These are phyloP conservation scores for Holothuria scabra DNA, from an alignment of 53 echinoderm and acorn worm genomes.

Conservation along the genomic window DNA sequence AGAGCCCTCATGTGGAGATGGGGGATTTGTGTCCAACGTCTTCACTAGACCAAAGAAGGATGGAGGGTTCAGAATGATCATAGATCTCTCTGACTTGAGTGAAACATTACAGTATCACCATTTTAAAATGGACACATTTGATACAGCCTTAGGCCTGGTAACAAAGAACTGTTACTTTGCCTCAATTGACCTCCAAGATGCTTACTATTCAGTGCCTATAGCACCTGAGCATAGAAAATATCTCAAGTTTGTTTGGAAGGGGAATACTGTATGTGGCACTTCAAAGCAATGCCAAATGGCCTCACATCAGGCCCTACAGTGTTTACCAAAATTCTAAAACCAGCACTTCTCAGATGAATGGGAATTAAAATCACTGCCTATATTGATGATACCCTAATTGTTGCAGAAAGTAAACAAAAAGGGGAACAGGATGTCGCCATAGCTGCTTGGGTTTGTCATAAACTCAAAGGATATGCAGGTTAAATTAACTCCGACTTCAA, in stretches of 20 bases:
- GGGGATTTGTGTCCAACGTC: too few species aligned
- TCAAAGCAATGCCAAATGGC: too few species aligned
- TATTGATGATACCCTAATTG: too few species aligned
- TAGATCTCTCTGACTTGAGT: slow-evolving; percentile 54
- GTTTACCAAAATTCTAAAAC: slow-evolving; percentile 65
- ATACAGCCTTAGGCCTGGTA: too few species aligned
- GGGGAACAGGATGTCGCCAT: slow-evolving; percentile 1
- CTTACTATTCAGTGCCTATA: too few species aligned
- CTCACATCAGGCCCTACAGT: slow-evolving; percentile 47
- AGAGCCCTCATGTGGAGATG: too few species aligned
- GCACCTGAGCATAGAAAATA: slow-evolving; percentile 54
- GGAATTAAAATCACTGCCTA: too few species aligned
- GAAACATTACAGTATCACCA: slow-evolving; percentile 34
- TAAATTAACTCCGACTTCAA: too few species aligned
- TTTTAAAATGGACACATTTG: too few species aligned
- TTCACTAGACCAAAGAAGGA: slow-evolving; percentile 61
- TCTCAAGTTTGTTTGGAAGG: slow-evolving; percentile 50
- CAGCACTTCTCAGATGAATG: slow-evolving; percentile 26
- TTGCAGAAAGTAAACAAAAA: not conserved
- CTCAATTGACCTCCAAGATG: too few species aligned
- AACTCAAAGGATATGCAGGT: too few species aligned
- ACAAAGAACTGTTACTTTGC: too few species aligned
- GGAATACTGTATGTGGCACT: slow-evolving; percentile 38
- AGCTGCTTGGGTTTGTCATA: slow-evolving; percentile 33
- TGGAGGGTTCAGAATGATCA: slow-evolving; percentile 55